Base-by-base conservation (phyloP, 2,888 invertebrate species). In the Cheiracanthium punctorium region DNA sequence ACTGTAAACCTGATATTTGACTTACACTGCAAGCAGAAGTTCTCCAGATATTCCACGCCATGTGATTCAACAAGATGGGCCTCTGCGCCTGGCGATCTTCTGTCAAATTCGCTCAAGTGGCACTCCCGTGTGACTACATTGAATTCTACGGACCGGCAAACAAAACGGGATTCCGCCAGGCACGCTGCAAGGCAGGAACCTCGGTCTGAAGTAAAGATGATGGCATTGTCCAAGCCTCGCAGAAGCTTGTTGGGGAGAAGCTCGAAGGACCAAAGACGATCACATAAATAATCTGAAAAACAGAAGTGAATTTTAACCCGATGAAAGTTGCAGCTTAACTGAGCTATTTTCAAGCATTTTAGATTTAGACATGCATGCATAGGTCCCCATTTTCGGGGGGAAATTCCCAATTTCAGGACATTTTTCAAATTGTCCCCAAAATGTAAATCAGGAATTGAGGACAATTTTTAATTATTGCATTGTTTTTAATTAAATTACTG, bases 131-230 rank as follows among this genome's bases (percentile, higher is more conserved):
- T 96, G 86, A 96, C 96, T 92, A 97, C 97, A 92, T 97, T 97
- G 92, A 97, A 97, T 92, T 97, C 97, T 52, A 96, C 96, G 0
- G 97, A 97, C 8, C 97, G 95, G 91, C 97, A 98, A 17, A 95
- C 95, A 92, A 97, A 97, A 77, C 97, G 95, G 92, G 96, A 96
- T 94, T 97, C 97, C 91, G 97, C 97, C 79, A 97, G 93, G 91
- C 97, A 98, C 48, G 97, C 96, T 37, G 97, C 96, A 30, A 97
- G 93, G 91, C 97, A 98, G 84, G 97, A 96, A 93, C 97, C 97
- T 92, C 97, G 97, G 81, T 97, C 96, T 70, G 97, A 96, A 0
- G 97, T 96, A 92, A 97, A 97, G 91, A 97, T 96, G 88, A 97
- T 93, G 52, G 96, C 96, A 91, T 97, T 97, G 93, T 97, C 97